phyloP scores from a whole-genome alignment of 2,888 invertebrate species.

The Sinhomidia bicolor region DNA sequence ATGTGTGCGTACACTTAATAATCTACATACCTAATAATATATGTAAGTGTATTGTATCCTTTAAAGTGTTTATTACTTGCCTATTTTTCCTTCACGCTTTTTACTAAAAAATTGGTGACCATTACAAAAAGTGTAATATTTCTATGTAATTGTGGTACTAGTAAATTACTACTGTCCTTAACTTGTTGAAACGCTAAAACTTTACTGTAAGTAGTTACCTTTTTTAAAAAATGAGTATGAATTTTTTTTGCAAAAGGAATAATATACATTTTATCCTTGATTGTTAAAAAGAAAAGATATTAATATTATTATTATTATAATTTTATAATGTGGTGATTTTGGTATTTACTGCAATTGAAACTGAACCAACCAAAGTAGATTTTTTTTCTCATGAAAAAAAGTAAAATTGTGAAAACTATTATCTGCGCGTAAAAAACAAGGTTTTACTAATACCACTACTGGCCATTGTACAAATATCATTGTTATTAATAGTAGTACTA shows the following conservation, averaged over 20 bases:
- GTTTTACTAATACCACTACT: background rate
- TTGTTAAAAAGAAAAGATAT: background rate
- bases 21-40: background rate
- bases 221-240: slow-evolving; percentile 13
- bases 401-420: slow-evolving; percentile 57
- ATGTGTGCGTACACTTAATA: background rate
- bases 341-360: background rate
- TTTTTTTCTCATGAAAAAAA: slow-evolving; percentile 37
- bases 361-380: background rate
- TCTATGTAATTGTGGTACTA: too few relatives aligned
- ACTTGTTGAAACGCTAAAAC: slow-evolving; percentile 25
- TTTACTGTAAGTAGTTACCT: too few relatives aligned
- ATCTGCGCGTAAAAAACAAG: slow-evolving; percentile 24
- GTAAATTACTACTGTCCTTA: slow-evolving; percentile 50
- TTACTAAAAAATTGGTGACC: slow-evolving; percentile 27
- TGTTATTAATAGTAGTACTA: background rate
- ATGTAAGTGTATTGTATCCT: too few relatives aligned
- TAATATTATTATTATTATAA: too few relatives aligned
- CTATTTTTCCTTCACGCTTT: slow-evolving; percentile 38
- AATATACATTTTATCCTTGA: background rate
- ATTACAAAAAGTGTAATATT: slow-evolving; percentile 16
- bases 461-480: background rate
- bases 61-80: slow-evolving; percentile 10
- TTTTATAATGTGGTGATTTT: slow-evolving; percentile 35
- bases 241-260: too few relatives aligned